phyloP scores from a whole-genome alignment of 2,888 invertebrate species.

The Theretra japonica region DNA sequence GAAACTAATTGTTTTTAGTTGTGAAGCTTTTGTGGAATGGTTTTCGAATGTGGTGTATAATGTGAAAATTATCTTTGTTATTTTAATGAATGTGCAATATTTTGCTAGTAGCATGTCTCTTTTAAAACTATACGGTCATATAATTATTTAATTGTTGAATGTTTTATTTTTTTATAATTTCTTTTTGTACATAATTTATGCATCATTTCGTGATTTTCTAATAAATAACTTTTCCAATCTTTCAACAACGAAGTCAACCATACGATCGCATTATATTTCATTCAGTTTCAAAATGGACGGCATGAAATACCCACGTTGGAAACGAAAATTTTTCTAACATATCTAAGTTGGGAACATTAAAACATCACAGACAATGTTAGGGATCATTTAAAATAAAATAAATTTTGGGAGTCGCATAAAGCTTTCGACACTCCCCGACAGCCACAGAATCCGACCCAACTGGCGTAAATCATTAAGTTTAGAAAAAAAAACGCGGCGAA shows the following conservation, averaged over 20 bases:
- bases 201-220: neutral
- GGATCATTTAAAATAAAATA: conserved; percentile 77
- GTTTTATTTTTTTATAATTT: no score
- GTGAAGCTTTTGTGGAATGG: conserved; percentile 10
- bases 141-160: no score
- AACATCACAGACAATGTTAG: conserved; percentile 58
- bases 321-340: neutral
- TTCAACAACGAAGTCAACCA: neutral
- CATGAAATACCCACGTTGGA: neutral
- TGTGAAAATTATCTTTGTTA: neutral
- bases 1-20: conserved; percentile 71
- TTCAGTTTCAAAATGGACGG: neutral
- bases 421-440: conserved; percentile 77
- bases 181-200: no score
- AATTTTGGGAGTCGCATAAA: conserved; percentile 72
- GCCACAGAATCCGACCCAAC: conserved; percentile 69
- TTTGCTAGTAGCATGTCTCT: no score
- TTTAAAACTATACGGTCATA: no score
- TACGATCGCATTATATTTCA: neutral
- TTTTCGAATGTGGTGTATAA: neutral
- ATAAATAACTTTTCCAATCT: neutral
- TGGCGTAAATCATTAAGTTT: conserved; percentile 82
- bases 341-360: conserved; percentile 35
- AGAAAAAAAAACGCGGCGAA: conserved; percentile 69
- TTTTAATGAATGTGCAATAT: neutral